Percentiles rank a stretch among this genome's conserved stretches.
phyloP scores from a whole-genome alignment of 53 echinoderm and acorn worm genomes.

The Crossaster papposus region DNA sequence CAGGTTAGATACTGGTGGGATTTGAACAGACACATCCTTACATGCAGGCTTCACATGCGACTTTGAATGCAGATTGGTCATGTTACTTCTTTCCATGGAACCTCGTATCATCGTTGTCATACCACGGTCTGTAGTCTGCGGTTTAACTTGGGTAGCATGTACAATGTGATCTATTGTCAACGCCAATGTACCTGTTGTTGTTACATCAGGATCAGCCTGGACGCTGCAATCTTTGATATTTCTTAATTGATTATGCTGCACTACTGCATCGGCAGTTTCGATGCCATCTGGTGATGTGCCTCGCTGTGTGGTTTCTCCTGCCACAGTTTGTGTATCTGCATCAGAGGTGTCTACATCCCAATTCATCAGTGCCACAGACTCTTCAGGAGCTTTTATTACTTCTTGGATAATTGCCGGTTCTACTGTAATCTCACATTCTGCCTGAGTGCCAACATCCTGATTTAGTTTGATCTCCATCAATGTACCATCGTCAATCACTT shows the following conservation, averaged over 20 bases:
- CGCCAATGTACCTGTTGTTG: constrained; percentile 25
- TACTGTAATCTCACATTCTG: constrained; percentile 42
- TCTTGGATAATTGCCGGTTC: constrained; percentile 39
- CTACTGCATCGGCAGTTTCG: constrained; percentile 19
- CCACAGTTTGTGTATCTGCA: constrained; percentile 51
- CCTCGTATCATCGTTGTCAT: constrained; percentile 50
- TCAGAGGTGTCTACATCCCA: constrained; percentile 25
- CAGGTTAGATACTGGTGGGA: constrained; percentile 14
- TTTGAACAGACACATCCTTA: constrained; percentile 34
- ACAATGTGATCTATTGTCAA: background rate
- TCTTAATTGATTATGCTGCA: constrained; percentile 28
- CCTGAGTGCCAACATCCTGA: constrained; percentile 24
- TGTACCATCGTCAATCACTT: constrained; percentile 34
- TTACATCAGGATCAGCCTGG: constrained; percentile 30
- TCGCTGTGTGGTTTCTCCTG: constrained; percentile 34
- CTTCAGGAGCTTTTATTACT: constrained; percentile 10
- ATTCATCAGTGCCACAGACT: constrained; percentile 30
- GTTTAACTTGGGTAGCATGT: constrained; percentile 29
- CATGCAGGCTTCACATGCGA: constrained; percentile 11
- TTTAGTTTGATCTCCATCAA: constrained; percentile 13
- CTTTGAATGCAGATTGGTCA: constrained; percentile 29
- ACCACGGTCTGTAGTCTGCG: constrained; percentile 46
- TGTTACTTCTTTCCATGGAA: constrained; percentile 24
- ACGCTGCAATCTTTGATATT: background rate
- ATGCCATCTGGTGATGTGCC: constrained; percentile 32